Evolutionary conservation across 2,113 vertebrate species (phyloP).

Genomic region (Eudorcas thomsonii): DNA sequence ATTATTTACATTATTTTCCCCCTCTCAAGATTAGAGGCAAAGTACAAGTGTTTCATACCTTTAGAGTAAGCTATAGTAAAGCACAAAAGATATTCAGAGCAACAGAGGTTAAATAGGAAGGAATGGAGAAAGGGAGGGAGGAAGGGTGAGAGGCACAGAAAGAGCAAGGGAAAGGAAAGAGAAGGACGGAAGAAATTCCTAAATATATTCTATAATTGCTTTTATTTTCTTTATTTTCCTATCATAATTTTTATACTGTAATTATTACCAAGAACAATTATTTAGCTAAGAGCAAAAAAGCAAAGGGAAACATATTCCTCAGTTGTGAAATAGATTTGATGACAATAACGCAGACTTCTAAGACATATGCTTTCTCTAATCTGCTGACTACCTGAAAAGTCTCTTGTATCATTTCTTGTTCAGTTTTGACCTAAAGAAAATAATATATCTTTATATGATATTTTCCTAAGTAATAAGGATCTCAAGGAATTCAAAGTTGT

Average conservation of each 20-base stretch:
- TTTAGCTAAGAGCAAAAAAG: background rate
- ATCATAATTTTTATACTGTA: background rate
- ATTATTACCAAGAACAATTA: background rate
- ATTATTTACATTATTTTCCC: background rate
- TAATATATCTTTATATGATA: background rate
- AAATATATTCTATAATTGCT: background rate
- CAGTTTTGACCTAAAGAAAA: background rate
- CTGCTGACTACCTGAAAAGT: background rate
- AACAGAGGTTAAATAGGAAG: background rate
- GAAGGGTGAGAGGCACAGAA: background rate
- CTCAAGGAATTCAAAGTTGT: background rate
- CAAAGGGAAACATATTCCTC: background rate
- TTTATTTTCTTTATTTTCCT: background rate
- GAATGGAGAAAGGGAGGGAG: background rate
- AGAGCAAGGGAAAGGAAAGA: background rate
- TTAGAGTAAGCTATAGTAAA: background rate
- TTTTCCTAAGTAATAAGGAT: background rate
- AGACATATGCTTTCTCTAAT: background rate
- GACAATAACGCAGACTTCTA: background rate
- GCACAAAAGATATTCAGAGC: background rate
- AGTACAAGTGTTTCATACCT: background rate
- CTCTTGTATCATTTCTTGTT: background rate
- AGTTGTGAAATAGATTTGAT: background rate
- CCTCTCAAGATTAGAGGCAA: background rate
- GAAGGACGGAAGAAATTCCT: background rate